Conservation (phyloP, 2,797 vertebrate species). For the Danio aesculapii region DNA sequence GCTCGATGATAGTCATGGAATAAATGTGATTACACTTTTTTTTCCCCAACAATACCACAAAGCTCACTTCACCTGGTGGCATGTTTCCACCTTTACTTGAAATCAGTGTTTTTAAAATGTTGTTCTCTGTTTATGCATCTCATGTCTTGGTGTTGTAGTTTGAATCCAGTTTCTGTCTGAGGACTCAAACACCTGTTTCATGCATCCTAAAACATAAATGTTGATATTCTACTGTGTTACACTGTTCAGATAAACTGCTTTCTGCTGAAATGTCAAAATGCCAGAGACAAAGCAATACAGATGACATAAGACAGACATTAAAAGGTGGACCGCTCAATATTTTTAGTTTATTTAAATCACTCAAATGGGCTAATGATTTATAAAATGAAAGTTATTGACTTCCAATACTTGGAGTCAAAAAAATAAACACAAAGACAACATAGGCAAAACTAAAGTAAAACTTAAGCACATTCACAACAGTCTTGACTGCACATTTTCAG, state of each 20-base stretch:
- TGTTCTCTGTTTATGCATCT: not conserved
- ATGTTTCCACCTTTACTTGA: not conserved
- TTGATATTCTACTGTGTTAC: not conserved
- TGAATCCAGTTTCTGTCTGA: not conserved
- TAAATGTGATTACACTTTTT: constrained; percentile 9
- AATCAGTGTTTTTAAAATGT: not conserved
- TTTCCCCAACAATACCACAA: not conserved
- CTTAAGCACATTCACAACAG: no score
- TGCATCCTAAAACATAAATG: not conserved
- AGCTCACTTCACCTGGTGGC: not conserved
- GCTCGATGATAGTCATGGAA: not conserved
- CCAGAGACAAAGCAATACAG: not conserved
- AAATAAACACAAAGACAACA: no score
- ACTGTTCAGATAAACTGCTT: not conserved
- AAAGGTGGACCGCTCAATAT: not conserved
- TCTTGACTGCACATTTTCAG: no score
- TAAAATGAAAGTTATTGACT: no score
- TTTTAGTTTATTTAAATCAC: not conserved
- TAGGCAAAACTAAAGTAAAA: no score
- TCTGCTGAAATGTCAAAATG: not conserved
- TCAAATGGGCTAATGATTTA: not conserved
- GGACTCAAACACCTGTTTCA: not conserved
- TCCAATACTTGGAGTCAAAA: no score
- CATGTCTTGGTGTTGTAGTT: not conserved
- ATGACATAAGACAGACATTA: not conserved